These are phyloP conservation scores for Huso huso DNA, from an alignment of 2,797 vertebrate genomes.

Conservation along the genomic window DNA sequence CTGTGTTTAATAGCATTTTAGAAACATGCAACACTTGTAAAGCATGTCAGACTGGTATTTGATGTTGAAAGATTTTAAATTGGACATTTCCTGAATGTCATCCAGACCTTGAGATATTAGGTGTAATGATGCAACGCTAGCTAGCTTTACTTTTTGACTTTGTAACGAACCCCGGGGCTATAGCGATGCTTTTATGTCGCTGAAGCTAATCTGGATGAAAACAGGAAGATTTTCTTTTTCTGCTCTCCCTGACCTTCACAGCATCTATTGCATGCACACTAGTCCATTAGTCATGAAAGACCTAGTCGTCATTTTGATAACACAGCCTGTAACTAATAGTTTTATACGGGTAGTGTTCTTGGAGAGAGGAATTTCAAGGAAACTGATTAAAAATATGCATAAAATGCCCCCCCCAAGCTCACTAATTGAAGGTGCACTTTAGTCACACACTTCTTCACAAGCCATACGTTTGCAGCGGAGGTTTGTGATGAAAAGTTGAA, in stretches of 20 bases:
- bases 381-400: too few relatives aligned
- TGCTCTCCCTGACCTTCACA: neutral
- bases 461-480: too few relatives aligned
- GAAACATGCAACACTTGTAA: too few relatives aligned
- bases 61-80: neutral
- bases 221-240: neutral
- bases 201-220: neutral
- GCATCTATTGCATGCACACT: neutral
- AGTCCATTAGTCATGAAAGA: slow-evolving; percentile 12
- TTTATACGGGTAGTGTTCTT: neutral
- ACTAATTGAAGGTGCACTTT: neutral
- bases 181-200: neutral
- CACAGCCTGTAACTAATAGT: neutral
- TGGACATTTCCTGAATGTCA: neutral
- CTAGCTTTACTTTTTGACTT: neutral
- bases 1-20: too few relatives aligned
- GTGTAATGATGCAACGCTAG: neutral
- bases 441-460: neutral
- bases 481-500: too few relatives aligned
- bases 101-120: slow-evolving; percentile 1
- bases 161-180: neutral
- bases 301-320: slow-evolving; percentile 12
- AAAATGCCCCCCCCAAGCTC: too few relatives aligned
- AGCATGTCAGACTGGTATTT: too few relatives aligned
- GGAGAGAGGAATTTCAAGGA: neutral